Evolutionary conservation across 2,888 invertebrate species (phyloP), one percentile per base, ranked within the genome.

Genomic region (Hemaris fuciformis): DNA sequence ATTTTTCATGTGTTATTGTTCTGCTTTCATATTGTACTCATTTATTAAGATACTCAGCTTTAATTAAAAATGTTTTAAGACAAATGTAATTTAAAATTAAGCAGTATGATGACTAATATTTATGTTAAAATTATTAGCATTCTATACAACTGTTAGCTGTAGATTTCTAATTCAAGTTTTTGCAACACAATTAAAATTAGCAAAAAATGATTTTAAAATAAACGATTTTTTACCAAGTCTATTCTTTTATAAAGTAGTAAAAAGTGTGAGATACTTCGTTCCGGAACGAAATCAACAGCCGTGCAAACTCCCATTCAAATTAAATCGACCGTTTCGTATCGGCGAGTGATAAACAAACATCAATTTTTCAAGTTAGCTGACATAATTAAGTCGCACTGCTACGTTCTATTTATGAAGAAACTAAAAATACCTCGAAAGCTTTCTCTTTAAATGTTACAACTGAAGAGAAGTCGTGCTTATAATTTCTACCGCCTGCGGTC

Each of bases 301-400:
- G 27, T 53, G 18, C 53, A 53, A 53, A 53, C 31, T 53, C 53
- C 31, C 53, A 53, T 53, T 53, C 31, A 53, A 53, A 53, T 31
- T 53, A 53, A 53, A 53, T 53, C 53, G 53, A 53, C 31, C 53
- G 53, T 31, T 53, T 18, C 53, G 53, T 31, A 53, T 53, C 31
- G 27, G 53, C 53, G 10, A 27, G 31, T 53, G 53, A 53, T 53
- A 53, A 53, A 53, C 53, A 53, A 53, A 53, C 53, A 53, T 31
- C 27, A 18, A 53, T 15, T 53, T 31, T 53, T 53, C 31, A 31
- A 53, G 27, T 10, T 53, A 38, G 53, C 31, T 10, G 53, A 20
- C 27, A 53, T 53, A 53, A 53, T 53, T 53, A 53, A 53, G 31
- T 31, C 27, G 15, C 25, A 10, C 27, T 53, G 23, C 23, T 45